A percentile compares a stretch with the other conserved stretches of the same genome.
Evolutionary conservation across 2,888 invertebrate genomes (phyloP).

Genomic region (Ctena decussata): DNA sequence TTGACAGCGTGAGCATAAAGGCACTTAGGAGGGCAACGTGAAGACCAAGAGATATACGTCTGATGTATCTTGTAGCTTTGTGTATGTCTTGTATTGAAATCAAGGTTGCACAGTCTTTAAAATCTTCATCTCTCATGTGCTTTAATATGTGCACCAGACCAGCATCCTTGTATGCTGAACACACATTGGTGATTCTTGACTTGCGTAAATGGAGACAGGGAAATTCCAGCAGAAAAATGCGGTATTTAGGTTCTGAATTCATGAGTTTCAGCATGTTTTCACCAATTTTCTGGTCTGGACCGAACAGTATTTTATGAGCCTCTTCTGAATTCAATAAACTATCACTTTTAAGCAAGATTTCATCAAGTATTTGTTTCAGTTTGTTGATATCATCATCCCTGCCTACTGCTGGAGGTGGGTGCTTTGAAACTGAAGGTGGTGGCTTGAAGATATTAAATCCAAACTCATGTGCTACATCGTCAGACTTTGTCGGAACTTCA

Average conservation of each 20-base stretch:
- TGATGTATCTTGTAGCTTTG: constrained; percentile 27
- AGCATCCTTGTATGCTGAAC: constrained; percentile 44
- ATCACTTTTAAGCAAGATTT: constrained; percentile 36
- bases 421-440: too few species aligned
- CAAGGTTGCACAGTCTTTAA: constrained; percentile 40
- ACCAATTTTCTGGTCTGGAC: constrained; percentile 50
- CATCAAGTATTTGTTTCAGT: constrained; percentile 48
- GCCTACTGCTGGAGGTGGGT: constrained; percentile 63
- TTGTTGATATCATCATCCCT: constrained; percentile 51
- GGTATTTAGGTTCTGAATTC: constrained; percentile 20
- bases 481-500: too few species aligned
- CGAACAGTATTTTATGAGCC: constrained; percentile 20
- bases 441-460: background rate
- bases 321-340: background rate
- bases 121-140: constrained; percentile 47
- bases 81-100: constrained; percentile 36
- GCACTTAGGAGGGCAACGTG: constrained; percentile 25
- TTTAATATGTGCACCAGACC: constrained; percentile 41
- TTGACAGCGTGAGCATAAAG: background rate
- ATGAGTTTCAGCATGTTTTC: constrained; percentile 27
- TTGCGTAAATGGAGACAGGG: constrained; percentile 47
- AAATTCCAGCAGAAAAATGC: constrained; percentile 41
- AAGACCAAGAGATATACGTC: constrained; percentile 13
- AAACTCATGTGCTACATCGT: too few species aligned
- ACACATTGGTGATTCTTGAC: constrained; percentile 45